A percentile compares a stretch with the other conserved stretches of the same genome.
Conservation (phyloP, 2,113 vertebrate genomes). For the Ameiurus melas region DNA sequence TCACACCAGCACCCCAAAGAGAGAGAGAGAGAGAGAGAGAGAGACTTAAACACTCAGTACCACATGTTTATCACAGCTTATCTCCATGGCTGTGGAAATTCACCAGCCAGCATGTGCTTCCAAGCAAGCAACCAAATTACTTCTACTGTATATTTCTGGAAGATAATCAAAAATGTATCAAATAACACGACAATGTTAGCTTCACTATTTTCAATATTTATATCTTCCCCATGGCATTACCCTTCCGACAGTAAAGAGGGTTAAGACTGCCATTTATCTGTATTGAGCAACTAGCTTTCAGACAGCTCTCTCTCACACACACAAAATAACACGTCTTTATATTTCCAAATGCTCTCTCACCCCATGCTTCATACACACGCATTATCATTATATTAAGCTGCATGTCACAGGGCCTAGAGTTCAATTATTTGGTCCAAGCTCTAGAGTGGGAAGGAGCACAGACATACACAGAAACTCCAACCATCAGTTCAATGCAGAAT, state of each 20-base stretch:
- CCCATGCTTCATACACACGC: background rate
- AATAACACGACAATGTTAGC: background rate
- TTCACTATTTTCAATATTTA: background rate
- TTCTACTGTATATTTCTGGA: background rate
- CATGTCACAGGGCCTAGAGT: background rate
- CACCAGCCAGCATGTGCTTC: background rate
- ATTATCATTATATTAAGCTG: background rate
- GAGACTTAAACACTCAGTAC: background rate
- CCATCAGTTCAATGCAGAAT: background rate
- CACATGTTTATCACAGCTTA: background rate
- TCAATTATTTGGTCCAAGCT: background rate
- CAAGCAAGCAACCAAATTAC: background rate
- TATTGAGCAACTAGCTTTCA: background rate
- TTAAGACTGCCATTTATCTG: background rate
- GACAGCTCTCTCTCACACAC: background rate
- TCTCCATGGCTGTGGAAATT: slow-evolving; percentile 44
- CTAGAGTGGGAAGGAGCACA: background rate
- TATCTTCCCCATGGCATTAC: background rate
- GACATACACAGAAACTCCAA: background rate
- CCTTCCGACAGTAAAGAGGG: background rate
- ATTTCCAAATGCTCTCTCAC: background rate
- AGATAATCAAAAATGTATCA: background rate
- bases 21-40: background rate
- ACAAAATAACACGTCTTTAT: background rate
- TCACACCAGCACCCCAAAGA: slow-evolving; percentile 13